Evolutionary conservation across 2,113 vertebrate species (phyloP).

Genomic region (Onychostoma macrolepis): DNA sequence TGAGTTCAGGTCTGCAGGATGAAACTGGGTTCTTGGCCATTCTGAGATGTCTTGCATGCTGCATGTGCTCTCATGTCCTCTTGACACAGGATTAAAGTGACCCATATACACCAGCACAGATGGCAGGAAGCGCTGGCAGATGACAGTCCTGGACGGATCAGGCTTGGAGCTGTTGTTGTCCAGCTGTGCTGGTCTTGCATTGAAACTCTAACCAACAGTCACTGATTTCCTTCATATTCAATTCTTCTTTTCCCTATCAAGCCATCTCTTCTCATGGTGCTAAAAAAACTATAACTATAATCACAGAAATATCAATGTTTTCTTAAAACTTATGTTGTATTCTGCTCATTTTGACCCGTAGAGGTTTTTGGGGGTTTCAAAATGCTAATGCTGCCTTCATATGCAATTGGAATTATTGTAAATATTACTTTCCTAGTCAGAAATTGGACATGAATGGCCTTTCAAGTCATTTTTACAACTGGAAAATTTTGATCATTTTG

Average conservation of each 20-base stretch:
- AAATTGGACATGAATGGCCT: no score
- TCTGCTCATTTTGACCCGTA: no score
- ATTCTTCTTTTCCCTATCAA: not conserved
- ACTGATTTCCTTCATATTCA: not conserved
- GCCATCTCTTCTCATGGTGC: not conserved
- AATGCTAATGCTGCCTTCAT: no score
- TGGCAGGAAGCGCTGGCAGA: conserved; percentile 11
- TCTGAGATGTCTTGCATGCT: not conserved
- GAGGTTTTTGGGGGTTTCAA: no score
- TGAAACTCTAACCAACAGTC: not conserved
- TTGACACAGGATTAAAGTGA: conserved; percentile 13
- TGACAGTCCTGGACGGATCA: conserved; percentile 1
- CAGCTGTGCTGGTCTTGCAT: not conserved
- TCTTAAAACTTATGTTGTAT: no score
- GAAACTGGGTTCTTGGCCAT: not conserved
- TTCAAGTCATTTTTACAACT: no score
- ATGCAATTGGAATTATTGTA: no score
- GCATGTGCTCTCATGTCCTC: not conserved
- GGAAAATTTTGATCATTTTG: no score
- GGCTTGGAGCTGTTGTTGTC: conserved; percentile 1
- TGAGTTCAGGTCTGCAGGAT: not conserved
- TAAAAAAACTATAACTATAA: not conserved
- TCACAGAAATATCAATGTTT: not conserved
- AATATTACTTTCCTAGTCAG: no score
- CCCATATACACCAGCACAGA: conserved; percentile 9